Conservation (phyloP, 2,797 vertebrate genomes). For the Pseudopleuronectes americanus region DNA sequence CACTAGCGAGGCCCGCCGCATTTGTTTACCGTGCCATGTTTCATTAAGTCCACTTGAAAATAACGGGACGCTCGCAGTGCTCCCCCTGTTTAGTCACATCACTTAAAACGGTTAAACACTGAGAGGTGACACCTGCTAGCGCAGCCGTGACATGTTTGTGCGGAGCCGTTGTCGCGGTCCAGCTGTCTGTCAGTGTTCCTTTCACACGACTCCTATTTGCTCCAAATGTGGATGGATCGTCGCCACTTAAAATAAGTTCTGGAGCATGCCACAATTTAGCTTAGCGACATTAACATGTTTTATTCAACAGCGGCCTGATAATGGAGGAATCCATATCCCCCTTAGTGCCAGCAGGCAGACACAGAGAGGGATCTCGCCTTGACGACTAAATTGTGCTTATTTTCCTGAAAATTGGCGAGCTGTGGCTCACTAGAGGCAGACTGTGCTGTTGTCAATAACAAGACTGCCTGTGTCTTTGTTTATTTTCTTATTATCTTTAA, state of each 20-base stretch:
- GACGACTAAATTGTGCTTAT: conserved; percentile 71
- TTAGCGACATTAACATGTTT: conserved; percentile 67
- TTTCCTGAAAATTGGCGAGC: conserved; percentile 70
- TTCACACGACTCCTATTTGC: conserved; percentile 38
- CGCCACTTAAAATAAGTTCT: conserved; percentile 57
- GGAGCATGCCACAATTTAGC: conserved; percentile 47
- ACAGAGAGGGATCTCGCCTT: conserved; percentile 63
- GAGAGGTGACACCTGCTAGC: conserved; percentile 44
- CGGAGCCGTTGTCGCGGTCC: conserved; percentile 18
- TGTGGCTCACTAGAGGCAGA: conserved; percentile 73
- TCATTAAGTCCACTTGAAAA: conserved; percentile 33
- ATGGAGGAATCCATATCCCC: conserved; percentile 64
- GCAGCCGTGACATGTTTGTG: conserved; percentile 17
- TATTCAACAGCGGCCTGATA: conserved; percentile 63
- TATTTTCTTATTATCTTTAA: conserved; percentile 82
- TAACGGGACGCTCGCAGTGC: conserved; percentile 10
- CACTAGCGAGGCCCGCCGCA: conserved; percentile 38
- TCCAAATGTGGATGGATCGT: conserved; percentile 54
- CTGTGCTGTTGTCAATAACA: conserved; percentile 81
- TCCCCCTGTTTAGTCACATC: conserved; percentile 25
- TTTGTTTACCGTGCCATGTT: conserved; percentile 38
- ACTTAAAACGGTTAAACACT: conserved; percentile 28
- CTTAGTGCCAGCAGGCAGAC: conserved; percentile 70
- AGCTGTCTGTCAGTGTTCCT: conserved; percentile 31
- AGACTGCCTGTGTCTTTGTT: conserved; percentile 80